These are phyloP conservation scores for Tyrannus savana DNA, from an alignment of 2,113 vertebrate genomes.

Conservation along the genomic window DNA sequence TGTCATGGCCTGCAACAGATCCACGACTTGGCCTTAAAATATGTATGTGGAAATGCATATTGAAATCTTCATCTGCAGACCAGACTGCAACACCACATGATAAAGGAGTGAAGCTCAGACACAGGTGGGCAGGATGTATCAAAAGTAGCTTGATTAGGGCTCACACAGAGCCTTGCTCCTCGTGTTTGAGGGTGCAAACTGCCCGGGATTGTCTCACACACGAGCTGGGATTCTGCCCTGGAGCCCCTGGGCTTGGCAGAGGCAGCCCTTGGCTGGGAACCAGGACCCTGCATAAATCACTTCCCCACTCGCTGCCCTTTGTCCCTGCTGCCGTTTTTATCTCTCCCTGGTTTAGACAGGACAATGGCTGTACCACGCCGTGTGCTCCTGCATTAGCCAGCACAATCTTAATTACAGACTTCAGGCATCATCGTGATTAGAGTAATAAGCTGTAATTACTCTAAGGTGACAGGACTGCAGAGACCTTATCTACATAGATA, in stretches of 20 bases:
- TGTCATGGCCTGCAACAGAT: not conserved
- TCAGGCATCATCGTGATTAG: slow-evolving; percentile 61
- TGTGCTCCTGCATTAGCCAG: slow-evolving; percentile 48
- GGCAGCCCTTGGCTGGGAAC: not conserved
- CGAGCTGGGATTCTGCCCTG: rapidly evolving
- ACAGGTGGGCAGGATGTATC: not conserved
- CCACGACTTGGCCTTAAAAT: not conserved
- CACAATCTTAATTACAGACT: slow-evolving; percentile 68
- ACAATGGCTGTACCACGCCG: slow-evolving; percentile 16
- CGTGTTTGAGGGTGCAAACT: rapidly evolving
- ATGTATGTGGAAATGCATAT: not conserved
- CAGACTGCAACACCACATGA: not conserved
- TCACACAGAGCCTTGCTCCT: rapidly evolving
- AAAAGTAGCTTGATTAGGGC: rapidly evolving
- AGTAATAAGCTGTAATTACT: slow-evolving; percentile 69
- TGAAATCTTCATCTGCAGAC: not conserved
- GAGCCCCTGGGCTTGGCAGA: not conserved
- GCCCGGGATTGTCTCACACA: rapidly evolving
- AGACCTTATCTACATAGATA: slow-evolving; percentile 47
- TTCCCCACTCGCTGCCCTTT: not conserved
- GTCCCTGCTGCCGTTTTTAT: slow-evolving; percentile 16
- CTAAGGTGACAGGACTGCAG: slow-evolving; percentile 48
- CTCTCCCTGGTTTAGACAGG: slow-evolving; percentile 40
- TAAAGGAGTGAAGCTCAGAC: not conserved
- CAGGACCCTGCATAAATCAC: slow-evolving; percentile 10